Base-by-base conservation (phyloP, 2,797 vertebrate species). In the Orestias chungarensis region DNA sequence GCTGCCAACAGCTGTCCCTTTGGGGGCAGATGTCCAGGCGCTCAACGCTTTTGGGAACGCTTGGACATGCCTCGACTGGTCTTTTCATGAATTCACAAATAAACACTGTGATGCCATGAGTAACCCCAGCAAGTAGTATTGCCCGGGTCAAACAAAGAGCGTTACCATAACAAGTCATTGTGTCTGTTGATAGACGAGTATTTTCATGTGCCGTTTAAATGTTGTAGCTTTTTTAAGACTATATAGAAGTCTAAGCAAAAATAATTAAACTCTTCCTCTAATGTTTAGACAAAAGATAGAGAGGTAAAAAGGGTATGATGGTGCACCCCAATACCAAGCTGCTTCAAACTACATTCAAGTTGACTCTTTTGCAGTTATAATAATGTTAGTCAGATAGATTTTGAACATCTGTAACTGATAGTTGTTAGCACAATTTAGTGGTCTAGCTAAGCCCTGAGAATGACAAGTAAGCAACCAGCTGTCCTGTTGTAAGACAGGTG, bases 1-100 rank as follows among this genome's bases (percentile, higher is more conserved):
- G 80, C 68, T 77, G 74, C 49, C 61, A 76, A 85, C 92, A 93
- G 90, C 93, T 93, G 92, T 80, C 68, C 66, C 40, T 8, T 50
- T 61, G 66, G 71, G 76, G 38, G 68, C 73, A 42, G 44, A 81
- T 67, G 64, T 79, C 55, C 71, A 14, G 35, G 42, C 70, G 80
- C 72, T 62, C 73, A 82, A 38, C 65, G 57, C 44, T 47, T 38
- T 62, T 83, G 86, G 82, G 79, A 78, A 59, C 75, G 54, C 43
- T 73, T 50, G 50, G 65, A 80, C 70, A 71, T 59, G 66, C 74
- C 46, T 75, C 72, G 71, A 66, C 74, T 76, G 75, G 78, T 35
- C 38, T 35, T 44, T 50, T 73, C 73, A 61, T 77, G 74, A 55
- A 78, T 59, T 79, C 65, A 70, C 62, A 77, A 65, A 66, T 67